Conservation (phyloP, 2,888 invertebrate genomes). For the Eledona agricola region DNA sequence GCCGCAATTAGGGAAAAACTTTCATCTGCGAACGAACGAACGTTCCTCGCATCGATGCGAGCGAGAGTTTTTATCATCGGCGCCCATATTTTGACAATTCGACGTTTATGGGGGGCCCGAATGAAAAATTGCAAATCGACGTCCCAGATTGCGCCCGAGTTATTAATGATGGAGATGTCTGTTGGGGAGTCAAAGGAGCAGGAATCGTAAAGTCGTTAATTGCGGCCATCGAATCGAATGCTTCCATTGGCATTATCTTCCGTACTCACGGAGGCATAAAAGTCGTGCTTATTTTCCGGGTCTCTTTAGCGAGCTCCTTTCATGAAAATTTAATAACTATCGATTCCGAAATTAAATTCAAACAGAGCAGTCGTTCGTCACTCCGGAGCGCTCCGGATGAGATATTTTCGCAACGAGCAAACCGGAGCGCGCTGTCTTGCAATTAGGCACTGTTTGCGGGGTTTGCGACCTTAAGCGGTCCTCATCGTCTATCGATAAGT, state of each 20-base stretch:
- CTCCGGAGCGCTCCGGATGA: background rate
- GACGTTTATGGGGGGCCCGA: background rate
- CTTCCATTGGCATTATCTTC: conserved; percentile 15
- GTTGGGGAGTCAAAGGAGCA: background rate
- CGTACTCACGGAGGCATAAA: conserved; percentile 23
- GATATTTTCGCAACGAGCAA: conserved; percentile 23
- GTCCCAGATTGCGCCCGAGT: conserved; percentile 4
- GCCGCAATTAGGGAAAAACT: conserved; percentile 14
- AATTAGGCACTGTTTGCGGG: background rate
- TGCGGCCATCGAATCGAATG: conserved; percentile 18
- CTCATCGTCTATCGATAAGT: conserved; percentile 13
- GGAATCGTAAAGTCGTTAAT: conserved; percentile 8
- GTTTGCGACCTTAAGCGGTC: conserved; percentile 8
- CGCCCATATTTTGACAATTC: conserved; percentile 12
- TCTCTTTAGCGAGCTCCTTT: conserved; percentile 32
- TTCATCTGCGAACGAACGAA: conserved; percentile 13
- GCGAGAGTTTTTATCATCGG: background rate
- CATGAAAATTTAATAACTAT: conserved; percentile 38
- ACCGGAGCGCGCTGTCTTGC: too few relatives aligned
- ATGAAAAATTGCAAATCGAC: conserved; percentile 14
- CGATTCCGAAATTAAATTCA: conserved; percentile 34
- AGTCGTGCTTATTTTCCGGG: conserved; percentile 34
- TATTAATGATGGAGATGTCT: conserved; percentile 15
- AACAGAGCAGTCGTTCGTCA: conserved; percentile 15
- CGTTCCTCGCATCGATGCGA: background rate